Evolutionary conservation across 2,888 invertebrate genomes (phyloP).

Genomic region (Melanargia galathea): DNA sequence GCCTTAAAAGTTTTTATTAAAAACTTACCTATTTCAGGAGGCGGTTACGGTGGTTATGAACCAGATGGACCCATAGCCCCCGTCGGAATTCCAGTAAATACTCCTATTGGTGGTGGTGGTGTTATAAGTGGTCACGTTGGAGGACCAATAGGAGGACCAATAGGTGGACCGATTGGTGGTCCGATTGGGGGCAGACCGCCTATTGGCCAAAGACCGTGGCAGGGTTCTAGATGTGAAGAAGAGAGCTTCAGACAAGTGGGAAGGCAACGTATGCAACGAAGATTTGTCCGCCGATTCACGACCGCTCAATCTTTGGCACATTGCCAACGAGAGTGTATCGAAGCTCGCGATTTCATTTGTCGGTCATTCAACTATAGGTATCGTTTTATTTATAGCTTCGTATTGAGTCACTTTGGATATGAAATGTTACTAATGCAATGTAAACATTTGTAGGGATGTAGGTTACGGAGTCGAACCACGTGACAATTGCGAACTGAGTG

Average conservation of each 20-base stretch:
- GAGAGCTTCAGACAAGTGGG: slow-evolving; percentile 93
- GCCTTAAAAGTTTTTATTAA: slow-evolving; percentile 30
- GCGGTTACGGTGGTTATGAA: slow-evolving; percentile 64
- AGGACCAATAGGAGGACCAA: slow-evolving; percentile 63
- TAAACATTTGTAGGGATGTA: slow-evolving; percentile 70
- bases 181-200: slow-evolving; percentile 60
- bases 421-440: slow-evolving; percentile 1
- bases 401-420: slow-evolving; percentile 1
- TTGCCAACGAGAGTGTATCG: slow-evolving; percentile 93
- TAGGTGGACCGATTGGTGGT: slow-evolving; percentile 62
- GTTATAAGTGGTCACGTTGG: slow-evolving; percentile 54
- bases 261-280: slow-evolving; percentile 89
- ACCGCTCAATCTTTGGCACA: slow-evolving; percentile 88
- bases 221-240: slow-evolving; percentile 88
- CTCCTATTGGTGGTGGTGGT: slow-evolving; percentile 51
- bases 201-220: slow-evolving; percentile 66
- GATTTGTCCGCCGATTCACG: slow-evolving; percentile 88
- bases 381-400: slow-evolving; percentile 29
- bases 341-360: slow-evolving; percentile 91
- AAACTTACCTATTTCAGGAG: slow-evolving; percentile 40
- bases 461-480: slow-evolving; percentile 84
- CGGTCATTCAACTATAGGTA: slow-evolving; percentile 93
- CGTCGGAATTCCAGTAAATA: slow-evolving; percentile 52
- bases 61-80: slow-evolving; percentile 67
- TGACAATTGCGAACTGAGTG: slow-evolving; percentile 95